These are phyloP conservation scores for Leuciscus idus DNA, from an alignment of 2,113 vertebrate species.

Conservation along the genomic window DNA sequence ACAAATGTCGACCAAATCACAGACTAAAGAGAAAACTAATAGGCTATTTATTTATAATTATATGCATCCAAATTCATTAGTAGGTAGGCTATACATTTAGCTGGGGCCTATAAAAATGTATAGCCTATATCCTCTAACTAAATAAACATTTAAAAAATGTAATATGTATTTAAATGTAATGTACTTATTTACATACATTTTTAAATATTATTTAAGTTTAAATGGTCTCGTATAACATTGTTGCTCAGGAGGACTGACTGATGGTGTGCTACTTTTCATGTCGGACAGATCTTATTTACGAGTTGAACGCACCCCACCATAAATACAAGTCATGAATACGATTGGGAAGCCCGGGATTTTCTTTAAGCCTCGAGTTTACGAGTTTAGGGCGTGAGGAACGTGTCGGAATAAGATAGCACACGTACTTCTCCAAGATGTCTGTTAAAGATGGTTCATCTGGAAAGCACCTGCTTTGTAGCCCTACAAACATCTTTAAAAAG, in stretches of 20 bases:
- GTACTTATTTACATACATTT: background rate
- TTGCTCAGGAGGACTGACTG: background rate
- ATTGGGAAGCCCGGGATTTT: too few species aligned
- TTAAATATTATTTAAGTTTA: background rate
- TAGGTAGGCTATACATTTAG: background rate
- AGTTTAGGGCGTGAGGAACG: too few species aligned
- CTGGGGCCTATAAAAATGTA: background rate
- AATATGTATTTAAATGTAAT: background rate
- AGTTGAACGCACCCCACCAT: too few species aligned
- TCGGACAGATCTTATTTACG: too few species aligned
- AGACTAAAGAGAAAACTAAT: background rate
- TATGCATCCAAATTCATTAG: background rate
- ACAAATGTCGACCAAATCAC: background rate
- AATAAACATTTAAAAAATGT: background rate
- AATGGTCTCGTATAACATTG: background rate
- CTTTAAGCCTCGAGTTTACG: too few species aligned
- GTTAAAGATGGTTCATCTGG: too few species aligned
- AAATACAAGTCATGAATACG: too few species aligned
- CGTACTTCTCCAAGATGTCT: too few species aligned
- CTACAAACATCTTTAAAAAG: too few species aligned
- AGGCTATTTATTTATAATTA: background rate
- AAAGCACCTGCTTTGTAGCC: too few species aligned
- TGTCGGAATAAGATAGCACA: too few species aligned
- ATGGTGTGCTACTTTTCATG: too few species aligned
- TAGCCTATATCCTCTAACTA: background rate